These are phyloP conservation scores for Euphydryas editha DNA, from an alignment of 2,888 invertebrate genomes.

Conservation along the genomic window DNA sequence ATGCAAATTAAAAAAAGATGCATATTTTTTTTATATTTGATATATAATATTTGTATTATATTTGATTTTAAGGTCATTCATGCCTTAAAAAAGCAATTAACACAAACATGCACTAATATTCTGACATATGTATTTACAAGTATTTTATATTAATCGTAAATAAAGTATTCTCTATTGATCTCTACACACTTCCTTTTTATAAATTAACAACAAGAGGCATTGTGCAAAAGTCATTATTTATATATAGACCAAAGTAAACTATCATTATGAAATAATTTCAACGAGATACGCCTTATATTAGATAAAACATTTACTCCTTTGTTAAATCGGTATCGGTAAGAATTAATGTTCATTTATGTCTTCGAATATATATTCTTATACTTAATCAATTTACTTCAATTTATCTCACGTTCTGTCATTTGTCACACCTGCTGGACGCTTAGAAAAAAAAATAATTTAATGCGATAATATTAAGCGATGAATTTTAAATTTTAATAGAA, in stretches of 20 bases:
- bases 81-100: too few species aligned
- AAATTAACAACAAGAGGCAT: slow-evolving; percentile 4
- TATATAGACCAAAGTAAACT: slow-evolving; percentile 2
- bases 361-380: neutral
- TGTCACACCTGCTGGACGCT: too few species aligned
- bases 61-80: slow-evolving; percentile 1
- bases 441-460: neutral
- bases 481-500: neutral
- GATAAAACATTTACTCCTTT: slow-evolving; percentile 1
- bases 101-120: neutral
- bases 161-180: neutral
- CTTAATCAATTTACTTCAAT: neutral
- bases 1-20: too few species aligned
- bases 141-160: neutral
- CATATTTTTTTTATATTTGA: too few species aligned
- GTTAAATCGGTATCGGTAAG: neutral
- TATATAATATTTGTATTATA: neutral
- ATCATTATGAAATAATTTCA: neutral
- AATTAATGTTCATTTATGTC: neutral
- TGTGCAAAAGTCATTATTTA: slow-evolving; percentile 1
- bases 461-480: neutral
- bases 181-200: neutral
- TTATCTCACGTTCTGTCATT: neutral
- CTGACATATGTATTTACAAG: neutral
- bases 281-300: neutral